These are phyloP conservation scores for Pogonus chalceus DNA, from an alignment of 1,140 invertebrate genomes.

Conservation along the genomic window DNA sequence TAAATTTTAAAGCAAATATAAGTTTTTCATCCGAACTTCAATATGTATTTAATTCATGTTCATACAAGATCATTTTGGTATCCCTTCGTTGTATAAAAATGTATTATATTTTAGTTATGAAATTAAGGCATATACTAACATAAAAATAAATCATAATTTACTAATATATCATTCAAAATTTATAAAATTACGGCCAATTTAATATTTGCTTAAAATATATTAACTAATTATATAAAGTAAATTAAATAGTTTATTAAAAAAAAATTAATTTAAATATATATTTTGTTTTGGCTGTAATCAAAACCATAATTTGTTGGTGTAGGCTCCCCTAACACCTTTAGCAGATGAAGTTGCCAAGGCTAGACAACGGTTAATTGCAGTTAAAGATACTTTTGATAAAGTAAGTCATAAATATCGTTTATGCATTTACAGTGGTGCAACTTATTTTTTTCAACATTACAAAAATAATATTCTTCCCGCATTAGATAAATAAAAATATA, in stretches of 20 bases:
- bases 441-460: no score
- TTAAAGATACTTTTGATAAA: conserved; percentile 54
- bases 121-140: no score
- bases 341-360: conserved; percentile 56
- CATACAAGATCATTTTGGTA: conserved; percentile 5
- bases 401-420: conserved; percentile 39
- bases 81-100: conserved; percentile 4
- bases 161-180: conserved; percentile 4
- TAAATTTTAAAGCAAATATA: neutral
- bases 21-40: neutral
- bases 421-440: no score
- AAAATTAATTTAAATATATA: no score
- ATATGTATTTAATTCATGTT: neutral
- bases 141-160: neutral
- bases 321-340: conserved; percentile 37
- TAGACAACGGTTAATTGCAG: conserved; percentile 44
- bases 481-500: no score
- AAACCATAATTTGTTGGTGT: conserved; percentile 29
- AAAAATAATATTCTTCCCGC: no score
- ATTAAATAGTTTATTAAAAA: neutral
- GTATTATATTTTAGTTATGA: no score
- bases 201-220: no score
- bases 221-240: neutral
- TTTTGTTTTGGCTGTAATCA: conserved; percentile 14
- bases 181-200: no score